phyloP scores from a whole-genome alignment of 2,888 invertebrate species.

The Serrognathus titanus region DNA sequence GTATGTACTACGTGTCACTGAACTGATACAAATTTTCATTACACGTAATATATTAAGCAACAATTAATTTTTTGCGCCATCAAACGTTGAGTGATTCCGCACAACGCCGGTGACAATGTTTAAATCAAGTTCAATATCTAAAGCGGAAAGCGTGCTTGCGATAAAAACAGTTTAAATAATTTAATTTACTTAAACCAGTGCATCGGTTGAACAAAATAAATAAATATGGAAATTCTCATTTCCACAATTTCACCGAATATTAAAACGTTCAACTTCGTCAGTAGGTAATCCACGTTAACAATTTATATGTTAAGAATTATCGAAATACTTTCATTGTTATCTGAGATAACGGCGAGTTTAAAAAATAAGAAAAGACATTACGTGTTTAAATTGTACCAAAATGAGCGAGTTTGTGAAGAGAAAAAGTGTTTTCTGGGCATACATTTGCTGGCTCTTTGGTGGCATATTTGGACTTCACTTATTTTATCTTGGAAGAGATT shows the following conservation, averaged over 20 bases:
- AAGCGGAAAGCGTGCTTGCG: too few species aligned
- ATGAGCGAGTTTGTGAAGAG: constrained; percentile 12
- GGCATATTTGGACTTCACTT: constrained; percentile 89
- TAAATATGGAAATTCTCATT: too few species aligned
- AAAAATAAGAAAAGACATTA: too few species aligned
- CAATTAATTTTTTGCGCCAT: too few species aligned
- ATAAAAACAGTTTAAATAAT: too few species aligned
- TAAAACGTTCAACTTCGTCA: not conserved
- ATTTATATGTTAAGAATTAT: not conserved
- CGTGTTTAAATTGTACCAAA: not conserved
- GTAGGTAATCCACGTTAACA: not conserved
- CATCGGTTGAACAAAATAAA: too few species aligned
- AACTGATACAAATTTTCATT: constrained; percentile 4
- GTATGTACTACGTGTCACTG: constrained; percentile 17
- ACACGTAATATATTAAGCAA: too few species aligned
- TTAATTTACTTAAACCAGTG: too few species aligned
- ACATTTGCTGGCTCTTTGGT: constrained; percentile 82
- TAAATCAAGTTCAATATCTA: not conserved
- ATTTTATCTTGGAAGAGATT: constrained; percentile 82
- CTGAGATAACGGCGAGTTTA: not conserved
- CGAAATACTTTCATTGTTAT: not conserved
- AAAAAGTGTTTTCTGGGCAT: constrained; percentile 68
- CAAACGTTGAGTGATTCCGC: too few species aligned
- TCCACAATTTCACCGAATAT: too few species aligned
- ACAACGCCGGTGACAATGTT: not conserved